A percentile compares a stretch with the other conserved stretches of the same genome.
Conservation (phyloP, 2,888 invertebrate genomes). For the Phyto melanocephala region DNA sequence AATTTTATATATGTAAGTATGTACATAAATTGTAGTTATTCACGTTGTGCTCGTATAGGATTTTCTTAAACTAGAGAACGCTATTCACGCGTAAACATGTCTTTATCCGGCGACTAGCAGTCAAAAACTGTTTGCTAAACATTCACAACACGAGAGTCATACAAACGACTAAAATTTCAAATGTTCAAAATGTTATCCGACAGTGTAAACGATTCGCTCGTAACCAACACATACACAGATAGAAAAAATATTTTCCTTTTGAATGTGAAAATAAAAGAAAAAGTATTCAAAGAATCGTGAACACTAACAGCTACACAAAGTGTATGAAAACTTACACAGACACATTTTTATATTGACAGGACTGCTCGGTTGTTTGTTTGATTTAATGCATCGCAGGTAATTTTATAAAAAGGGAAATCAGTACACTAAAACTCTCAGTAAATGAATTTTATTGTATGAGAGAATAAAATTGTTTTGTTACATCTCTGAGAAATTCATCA, state of each 20-base stretch:
- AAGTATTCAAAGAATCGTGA: no score
- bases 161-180: conserved; percentile 48
- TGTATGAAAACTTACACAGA: background rate
- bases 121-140: conserved; percentile 69
- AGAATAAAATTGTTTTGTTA: background rate
- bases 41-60: conserved; percentile 63
- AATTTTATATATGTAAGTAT: conserved; percentile 13
- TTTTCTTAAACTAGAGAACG: conserved; percentile 38
- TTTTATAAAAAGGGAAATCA: conserved; percentile 8
- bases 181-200: conserved; percentile 38
- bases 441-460: conserved; percentile 14
- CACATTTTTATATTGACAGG: background rate
- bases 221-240: background rate
- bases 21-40: conserved; percentile 41
- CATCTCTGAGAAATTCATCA: conserved; percentile 4
- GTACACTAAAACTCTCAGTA: background rate
- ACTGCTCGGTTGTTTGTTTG: background rate
- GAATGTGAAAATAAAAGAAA: conserved; percentile 19
- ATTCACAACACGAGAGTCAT: conserved; percentile 62
- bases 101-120: conserved; percentile 69
- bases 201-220: background rate
- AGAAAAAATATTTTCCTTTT: conserved; percentile 18
- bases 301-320: no score
- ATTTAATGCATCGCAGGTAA: conserved; percentile 34
- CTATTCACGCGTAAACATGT: conserved; percentile 56